A percentile compares a stretch with the other conserved stretches of the same genome.
Conservation (phyloP, 2,113 vertebrate genomes). For the Misgurnus mizolepis region DNA sequence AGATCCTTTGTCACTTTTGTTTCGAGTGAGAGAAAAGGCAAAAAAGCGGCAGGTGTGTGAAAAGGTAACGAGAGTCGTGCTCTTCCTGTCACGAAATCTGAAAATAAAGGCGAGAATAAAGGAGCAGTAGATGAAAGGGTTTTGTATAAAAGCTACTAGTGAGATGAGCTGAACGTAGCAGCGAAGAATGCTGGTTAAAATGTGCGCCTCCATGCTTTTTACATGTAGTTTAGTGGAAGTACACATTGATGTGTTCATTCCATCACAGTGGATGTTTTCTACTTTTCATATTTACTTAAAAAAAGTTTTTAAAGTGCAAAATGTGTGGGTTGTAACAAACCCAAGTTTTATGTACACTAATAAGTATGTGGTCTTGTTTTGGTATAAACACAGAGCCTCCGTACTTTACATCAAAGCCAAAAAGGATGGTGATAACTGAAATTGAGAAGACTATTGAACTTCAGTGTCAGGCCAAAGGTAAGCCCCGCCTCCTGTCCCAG, state of each 20-base stretch:
- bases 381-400: constrained; percentile 77
- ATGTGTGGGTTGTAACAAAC: too few relatives aligned
- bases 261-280: background rate
- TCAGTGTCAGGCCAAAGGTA: constrained; percentile 86
- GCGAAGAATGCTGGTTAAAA: background rate
- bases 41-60: background rate
- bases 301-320: too few relatives aligned
- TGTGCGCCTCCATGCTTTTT: background rate
- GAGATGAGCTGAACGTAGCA: background rate
- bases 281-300: too few relatives aligned
- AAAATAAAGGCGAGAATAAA: constrained; percentile 12
- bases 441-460: constrained; percentile 84
- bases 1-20: constrained; percentile 7
- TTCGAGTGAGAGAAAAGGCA: background rate
- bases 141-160: background rate
- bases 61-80: background rate
- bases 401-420: constrained; percentile 79
- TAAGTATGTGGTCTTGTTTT: constrained; percentile 17
- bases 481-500: constrained; percentile 27
- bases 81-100: constrained; percentile 1
- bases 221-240: constrained; percentile 10
- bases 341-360: background rate
- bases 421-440: constrained; percentile 75
- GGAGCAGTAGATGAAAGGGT: background rate
- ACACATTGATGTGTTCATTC: background rate